Evolutionary conservation across 2,888 invertebrate genomes (phyloP), one percentile per base, ranked within the genome.

Genomic region (Drymonia ruficornis): DNA sequence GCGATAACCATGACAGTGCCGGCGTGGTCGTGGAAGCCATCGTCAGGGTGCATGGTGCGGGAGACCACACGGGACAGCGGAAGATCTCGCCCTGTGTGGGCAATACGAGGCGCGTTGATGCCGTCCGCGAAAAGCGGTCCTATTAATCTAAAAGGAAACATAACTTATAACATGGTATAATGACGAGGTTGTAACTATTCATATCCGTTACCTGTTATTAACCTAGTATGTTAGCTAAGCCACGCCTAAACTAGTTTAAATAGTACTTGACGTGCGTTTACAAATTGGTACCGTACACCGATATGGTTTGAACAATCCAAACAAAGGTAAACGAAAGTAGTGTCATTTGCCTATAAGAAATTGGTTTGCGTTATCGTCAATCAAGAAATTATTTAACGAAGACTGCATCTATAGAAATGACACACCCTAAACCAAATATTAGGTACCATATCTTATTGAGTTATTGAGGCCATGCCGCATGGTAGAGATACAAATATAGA

Each of bases 1-100:
- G 98, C 97, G 71, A 97, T 96, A 55, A 98, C 96, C 96, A 98
- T 97, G 72, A 98, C 97, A 31, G 98, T 98, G 50, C 98, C 97
- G 29, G 98, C 98, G 87, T 98, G 98, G 87, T 98, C 98, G 83
- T 98, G 98, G 93, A 95, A 98, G 42, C 98, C 98, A 68, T 98
- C 97, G 77, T 98, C 98, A 38, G 97, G 97, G 86, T 98, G 98
- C 95, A 98, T 96, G 40, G 97, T 97, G 50, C 97, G 95, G 16
- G 98, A 98, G 16, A 98, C 97, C 45, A 98, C 94, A 45, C 98
- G 94, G 0, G 98, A 96, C 56, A 96, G 93, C 0, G 98, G 98
- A 62, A 98, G 89, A 60, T 96, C 94, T 54, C 94, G 94, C 2
- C 97, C 97, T 13, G 96, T 95, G 56, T 96, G 94, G 16, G 96